phyloP scores from a whole-genome alignment of 2,113 vertebrate species.

The Oophaga pumilio region DNA sequence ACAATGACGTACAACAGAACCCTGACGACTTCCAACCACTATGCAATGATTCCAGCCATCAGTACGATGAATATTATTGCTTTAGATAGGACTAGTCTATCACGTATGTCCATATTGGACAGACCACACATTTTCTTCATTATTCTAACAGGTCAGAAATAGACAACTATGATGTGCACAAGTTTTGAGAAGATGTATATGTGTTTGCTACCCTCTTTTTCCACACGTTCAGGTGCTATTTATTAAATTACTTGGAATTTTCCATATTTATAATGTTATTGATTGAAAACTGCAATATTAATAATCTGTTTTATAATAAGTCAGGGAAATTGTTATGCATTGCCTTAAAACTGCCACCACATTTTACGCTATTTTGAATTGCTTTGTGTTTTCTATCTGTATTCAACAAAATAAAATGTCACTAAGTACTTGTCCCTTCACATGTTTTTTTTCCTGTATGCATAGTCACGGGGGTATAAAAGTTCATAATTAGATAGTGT shows the following conservation, averaged over 20 bases:
- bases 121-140: slow-evolving; percentile 64
- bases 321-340: slow-evolving; percentile 66
- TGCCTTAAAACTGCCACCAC: slow-evolving; percentile 69
- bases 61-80: slow-evolving; percentile 93
- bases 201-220: background rate
- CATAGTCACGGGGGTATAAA: background rate
- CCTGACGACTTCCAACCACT: slow-evolving; percentile 71
- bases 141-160: slow-evolving; percentile 4
- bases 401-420: slow-evolving; percentile 23
- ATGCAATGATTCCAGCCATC: slow-evolving; percentile 76
- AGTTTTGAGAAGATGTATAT: background rate
- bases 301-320: slow-evolving; percentile 64
- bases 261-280: slow-evolving; percentile 50
- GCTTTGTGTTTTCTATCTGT: background rate
- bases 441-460: background rate
- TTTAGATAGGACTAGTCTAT: slow-evolving; percentile 75
- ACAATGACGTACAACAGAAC: slow-evolving; percentile 79
- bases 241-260: slow-evolving; percentile 18
- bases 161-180: background rate
- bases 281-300: slow-evolving; percentile 1
- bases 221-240: slow-evolving; percentile 7
- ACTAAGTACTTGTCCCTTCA: background rate
- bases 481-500: no score
- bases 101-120: slow-evolving; percentile 63
- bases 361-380: background rate